Evolutionary conservation across 2,888 invertebrate species (phyloP).

Genomic region (Tenthredo amoena): DNA sequence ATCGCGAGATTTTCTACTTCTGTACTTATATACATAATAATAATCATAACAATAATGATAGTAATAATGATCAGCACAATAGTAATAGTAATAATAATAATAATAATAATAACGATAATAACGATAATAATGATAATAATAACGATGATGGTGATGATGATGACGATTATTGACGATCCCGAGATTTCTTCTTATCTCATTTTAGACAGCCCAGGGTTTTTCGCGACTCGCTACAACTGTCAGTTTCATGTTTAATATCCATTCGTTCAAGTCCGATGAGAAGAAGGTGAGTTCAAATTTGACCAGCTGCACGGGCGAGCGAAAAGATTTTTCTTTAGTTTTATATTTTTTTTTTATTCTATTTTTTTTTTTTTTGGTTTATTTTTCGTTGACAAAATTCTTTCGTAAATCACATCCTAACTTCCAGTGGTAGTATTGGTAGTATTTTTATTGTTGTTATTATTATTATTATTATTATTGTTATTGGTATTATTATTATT

Average conservation of each 20-base stretch:
- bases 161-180: not conserved
- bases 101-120: not conserved
- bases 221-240: not conserved
- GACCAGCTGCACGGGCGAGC: constrained; percentile 4
- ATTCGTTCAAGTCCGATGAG: not conserved
- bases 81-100: not conserved
- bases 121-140: not conserved
- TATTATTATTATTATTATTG: not conserved
- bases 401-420: constrained; percentile 13
- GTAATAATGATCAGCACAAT: not conserved
- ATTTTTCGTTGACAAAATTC: not conserved
- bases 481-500: not conserved
- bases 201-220: not conserved
- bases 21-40: not conserved
- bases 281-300: not conserved
- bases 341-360: constrained; percentile 23
- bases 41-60: constrained; percentile 2
- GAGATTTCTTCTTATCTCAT: not conserved
- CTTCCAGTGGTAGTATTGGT: not conserved
- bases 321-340: not conserved
- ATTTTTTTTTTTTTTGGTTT: constrained; percentile 12
- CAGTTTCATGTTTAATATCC: not conserved
- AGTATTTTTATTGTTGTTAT: not conserved
- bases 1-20: not conserved
- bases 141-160: not conserved